Conservation (phyloP, 2,888 invertebrate genomes). For the Tipula helvola region DNA sequence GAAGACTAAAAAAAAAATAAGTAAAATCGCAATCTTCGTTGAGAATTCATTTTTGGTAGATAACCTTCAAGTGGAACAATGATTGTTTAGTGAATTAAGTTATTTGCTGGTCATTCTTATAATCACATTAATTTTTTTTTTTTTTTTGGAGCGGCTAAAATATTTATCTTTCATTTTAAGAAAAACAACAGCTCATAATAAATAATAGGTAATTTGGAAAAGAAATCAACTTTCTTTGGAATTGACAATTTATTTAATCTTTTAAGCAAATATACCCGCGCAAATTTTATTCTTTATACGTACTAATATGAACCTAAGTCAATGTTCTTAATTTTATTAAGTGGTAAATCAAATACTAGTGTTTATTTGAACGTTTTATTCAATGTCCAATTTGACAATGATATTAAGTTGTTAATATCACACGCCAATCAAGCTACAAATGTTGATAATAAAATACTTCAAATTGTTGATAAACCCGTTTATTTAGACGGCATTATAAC, state of each 20-base stretch:
- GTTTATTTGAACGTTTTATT: not conserved
- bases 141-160: not conserved
- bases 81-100: not conserved
- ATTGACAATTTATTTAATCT: not conserved
- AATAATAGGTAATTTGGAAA: not conserved
- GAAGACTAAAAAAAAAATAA: not conserved
- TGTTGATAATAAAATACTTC: not conserved
- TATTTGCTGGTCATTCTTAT: not conserved
- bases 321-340: not conserved
- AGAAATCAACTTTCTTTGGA: not conserved
- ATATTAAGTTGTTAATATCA: not conserved
- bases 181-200: not conserved
- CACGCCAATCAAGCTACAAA: not conserved
- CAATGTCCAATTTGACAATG: not conserved
- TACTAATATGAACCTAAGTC: not conserved
- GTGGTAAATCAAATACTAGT: not conserved
- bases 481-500: not conserved
- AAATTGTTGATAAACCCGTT: not conserved
- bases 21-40: not conserved
- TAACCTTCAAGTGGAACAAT: not conserved
- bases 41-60: not conserved
- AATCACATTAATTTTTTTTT: not conserved
- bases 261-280: not conserved
- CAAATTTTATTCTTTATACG: not conserved
- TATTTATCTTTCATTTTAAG: not conserved